phyloP scores from a whole-genome alignment of 2,888 invertebrate species.

The Elegia similella region DNA sequence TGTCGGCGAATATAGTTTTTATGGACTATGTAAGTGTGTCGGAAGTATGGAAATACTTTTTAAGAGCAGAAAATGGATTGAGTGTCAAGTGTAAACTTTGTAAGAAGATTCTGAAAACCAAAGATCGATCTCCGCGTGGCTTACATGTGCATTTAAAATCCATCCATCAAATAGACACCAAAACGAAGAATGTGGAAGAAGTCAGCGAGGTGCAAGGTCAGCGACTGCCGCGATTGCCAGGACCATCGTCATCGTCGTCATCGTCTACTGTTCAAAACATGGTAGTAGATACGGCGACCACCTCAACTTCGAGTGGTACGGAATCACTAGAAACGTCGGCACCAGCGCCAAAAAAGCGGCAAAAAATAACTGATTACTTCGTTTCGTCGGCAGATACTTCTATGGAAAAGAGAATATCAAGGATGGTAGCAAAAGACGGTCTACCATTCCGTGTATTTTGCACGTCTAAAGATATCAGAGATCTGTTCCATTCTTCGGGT shows the following conservation, averaged over 20 bases:
- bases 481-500: slow-evolving; percentile 7
- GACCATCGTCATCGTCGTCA: neutral
- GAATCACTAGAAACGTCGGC: neutral
- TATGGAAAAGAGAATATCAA: slow-evolving; percentile 19
- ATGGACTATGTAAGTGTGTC: neutral
- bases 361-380: neutral
- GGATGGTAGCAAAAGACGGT: slow-evolving; percentile 29
- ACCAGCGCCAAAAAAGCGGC: neutral
- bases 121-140: neutral
- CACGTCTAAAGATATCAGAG: slow-evolving; percentile 22
- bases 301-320: too few relatives aligned
- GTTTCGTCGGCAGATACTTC: slow-evolving; percentile 11
- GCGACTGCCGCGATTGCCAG: neutral
- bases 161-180: slow-evolving; percentile 1
- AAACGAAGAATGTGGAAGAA: neutral
- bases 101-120: neutral
- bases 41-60: neutral
- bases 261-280: neutral
- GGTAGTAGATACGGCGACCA: neutral
- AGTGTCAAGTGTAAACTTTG: neutral
- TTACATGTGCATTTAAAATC: neutral
- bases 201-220: too few relatives aligned
- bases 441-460: slow-evolving; percentile 14
- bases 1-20: neutral
- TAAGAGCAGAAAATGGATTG: neutral